phyloP scores from a whole-genome alignment of 2,113 vertebrate species.

The Aythya baeri region DNA sequence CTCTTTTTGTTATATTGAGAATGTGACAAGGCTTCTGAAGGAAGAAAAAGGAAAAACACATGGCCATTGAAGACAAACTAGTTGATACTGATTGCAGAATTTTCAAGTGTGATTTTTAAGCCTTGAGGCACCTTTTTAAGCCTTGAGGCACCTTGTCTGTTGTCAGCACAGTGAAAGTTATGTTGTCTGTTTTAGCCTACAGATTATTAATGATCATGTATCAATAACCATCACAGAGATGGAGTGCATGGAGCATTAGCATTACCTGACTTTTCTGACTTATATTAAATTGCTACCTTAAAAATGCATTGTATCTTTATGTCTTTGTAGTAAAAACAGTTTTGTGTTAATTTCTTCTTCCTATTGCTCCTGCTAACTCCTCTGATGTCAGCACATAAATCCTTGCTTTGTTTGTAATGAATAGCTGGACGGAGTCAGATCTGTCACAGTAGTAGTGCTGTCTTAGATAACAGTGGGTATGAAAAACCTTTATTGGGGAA shows the following conservation, averaged over 20 bases:
- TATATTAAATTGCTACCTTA: background rate
- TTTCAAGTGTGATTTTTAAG: background rate
- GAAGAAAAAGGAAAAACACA: background rate
- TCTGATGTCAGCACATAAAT: background rate
- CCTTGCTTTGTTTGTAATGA: background rate
- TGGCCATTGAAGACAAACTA: background rate
- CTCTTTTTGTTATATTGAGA: background rate
- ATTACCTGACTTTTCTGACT: background rate
- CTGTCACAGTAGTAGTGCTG: background rate
- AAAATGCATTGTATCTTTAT: background rate
- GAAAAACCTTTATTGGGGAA: background rate
- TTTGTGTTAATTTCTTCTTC: background rate
- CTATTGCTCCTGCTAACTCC: background rate
- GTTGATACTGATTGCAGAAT: background rate
- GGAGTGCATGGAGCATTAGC: background rate
- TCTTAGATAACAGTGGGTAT: background rate
- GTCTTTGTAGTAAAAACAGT: background rate
- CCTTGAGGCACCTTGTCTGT: background rate
- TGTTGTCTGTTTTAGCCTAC: background rate
- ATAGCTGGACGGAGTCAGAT: background rate
- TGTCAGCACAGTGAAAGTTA: background rate
- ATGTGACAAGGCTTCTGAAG: background rate
- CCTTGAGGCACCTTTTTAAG: background rate
- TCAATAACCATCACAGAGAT: background rate
- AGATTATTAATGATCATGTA: background rate